phyloP scores from a whole-genome alignment of 2,797 vertebrate species.

The Etheostoma nigrum region DNA sequence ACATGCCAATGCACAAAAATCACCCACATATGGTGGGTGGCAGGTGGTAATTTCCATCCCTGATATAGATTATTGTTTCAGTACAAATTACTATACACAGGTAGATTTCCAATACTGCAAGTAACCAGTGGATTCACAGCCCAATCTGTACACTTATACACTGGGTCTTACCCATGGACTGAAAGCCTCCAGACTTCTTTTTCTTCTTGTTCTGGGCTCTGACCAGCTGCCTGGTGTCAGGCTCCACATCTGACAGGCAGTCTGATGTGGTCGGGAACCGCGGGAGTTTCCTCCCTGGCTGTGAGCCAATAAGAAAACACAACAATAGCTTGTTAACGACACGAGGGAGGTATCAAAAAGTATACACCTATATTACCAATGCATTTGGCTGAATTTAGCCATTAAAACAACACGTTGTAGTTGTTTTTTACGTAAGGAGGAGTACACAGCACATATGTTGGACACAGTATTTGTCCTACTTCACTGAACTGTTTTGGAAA shows the following conservation, averaged over 20 bases:
- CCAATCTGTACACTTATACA: not conserved
- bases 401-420: too few species aligned
- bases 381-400: not conserved
- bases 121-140: not conserved
- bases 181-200: slow-evolving; percentile 98
- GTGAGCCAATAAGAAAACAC: slow-evolving; percentile 26
- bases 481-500: not conserved
- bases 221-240: slow-evolving; percentile 91
- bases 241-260: slow-evolving; percentile 89
- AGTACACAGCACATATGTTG: not conserved
- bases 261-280: slow-evolving; percentile 86
- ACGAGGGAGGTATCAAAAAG: not conserved
- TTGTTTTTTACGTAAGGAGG: not conserved
- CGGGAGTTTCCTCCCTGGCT: slow-evolving; percentile 73
- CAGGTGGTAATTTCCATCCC: too few species aligned
- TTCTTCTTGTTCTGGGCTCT: slow-evolving; percentile 98
- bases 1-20: too few species aligned
- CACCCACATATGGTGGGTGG: too few species aligned
- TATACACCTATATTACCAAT: not conserved
- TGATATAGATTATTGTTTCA: not conserved
- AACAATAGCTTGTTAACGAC: not conserved
- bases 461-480: not conserved
- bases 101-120: not conserved
- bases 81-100: not conserved
- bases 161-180: slow-evolving; percentile 93